These are phyloP conservation scores for Noturus placidus DNA, from an alignment of 2,113 vertebrate genomes.

Conservation along the genomic window DNA sequence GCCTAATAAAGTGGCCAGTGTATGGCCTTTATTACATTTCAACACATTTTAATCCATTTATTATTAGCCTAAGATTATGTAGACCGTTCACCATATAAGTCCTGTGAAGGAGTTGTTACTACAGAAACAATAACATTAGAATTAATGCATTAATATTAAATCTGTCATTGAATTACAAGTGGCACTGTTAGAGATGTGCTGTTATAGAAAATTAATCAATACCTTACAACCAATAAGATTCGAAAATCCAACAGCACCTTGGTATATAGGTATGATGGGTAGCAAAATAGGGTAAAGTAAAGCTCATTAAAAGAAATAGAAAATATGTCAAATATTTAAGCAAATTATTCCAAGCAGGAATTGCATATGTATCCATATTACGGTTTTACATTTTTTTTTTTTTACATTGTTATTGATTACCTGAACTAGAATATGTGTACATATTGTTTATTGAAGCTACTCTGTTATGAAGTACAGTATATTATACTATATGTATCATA, in stretches of 20 bases:
- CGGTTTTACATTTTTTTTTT: not conserved
- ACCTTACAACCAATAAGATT: not conserved
- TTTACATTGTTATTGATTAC: not conserved
- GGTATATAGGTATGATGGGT: not conserved
- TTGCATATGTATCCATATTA: not conserved
- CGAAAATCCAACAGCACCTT: not conserved
- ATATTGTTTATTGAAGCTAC: not conserved
- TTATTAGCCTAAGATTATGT: not conserved
- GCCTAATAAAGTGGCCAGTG: not conserved
- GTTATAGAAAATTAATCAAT: not conserved
- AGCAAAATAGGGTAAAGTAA: not conserved
- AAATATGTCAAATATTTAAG: not conserved
- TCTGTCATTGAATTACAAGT: not conserved
- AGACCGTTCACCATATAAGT: not conserved
- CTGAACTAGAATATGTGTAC: not conserved
- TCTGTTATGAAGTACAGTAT: not conserved
- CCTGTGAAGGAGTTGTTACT: not conserved
- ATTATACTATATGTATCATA: not conserved
- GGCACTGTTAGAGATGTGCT: not conserved
- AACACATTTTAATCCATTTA: not conserved
- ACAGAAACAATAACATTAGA: not conserved
- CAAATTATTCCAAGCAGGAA: not conserved
- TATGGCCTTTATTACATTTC: not conserved
- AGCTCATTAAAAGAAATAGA: not conserved
- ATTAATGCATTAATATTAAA: not conserved